Evolutionary conservation across 2,797 vertebrate genomes (phyloP).

Genomic region (Trachurus trachurus): DNA sequence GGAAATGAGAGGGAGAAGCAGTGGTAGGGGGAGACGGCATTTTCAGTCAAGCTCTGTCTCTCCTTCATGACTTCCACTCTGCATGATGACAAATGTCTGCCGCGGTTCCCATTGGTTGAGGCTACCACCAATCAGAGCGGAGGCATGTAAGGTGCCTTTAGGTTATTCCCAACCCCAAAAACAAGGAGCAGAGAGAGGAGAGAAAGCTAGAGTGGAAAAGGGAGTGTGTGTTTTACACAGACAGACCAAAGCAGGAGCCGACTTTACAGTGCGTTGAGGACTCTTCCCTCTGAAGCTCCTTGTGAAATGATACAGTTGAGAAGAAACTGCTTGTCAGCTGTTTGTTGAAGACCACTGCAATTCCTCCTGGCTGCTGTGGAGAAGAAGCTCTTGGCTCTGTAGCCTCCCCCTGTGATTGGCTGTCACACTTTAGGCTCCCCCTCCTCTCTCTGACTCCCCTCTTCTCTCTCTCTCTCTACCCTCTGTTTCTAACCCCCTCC

Average conservation of each 20-base stretch:
- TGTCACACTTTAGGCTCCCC: conserved; percentile 79
- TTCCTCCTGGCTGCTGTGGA: conserved; percentile 77
- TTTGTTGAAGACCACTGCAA: conserved; percentile 78
- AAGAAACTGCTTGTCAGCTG: conserved; percentile 77
- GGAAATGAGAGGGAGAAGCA: conserved; percentile 45
- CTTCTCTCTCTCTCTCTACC: conserved; percentile 53
- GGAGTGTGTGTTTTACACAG: conserved; percentile 61
- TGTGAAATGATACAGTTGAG: conserved; percentile 71
- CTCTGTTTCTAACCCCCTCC: conserved; percentile 62
- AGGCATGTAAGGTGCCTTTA: conserved; percentile 90
- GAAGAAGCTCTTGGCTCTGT: conserved; percentile 74
- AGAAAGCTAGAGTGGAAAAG: conserved; percentile 59
- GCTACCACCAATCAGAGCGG: conserved; percentile 85
- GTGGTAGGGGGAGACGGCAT: conserved; percentile 63
- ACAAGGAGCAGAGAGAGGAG: conserved; percentile 70
- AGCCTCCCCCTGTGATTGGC: conserved; percentile 76
- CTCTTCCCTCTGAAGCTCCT: conserved; percentile 60
- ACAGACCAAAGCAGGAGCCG: conserved; percentile 64
- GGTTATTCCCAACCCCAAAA: conserved; percentile 87
- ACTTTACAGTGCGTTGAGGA: conserved; percentile 70
- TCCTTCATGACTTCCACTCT: conserved; percentile 86
- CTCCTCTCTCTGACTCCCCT: conserved; percentile 66
- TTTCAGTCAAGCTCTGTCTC: conserved; percentile 79
- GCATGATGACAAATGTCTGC: conserved; percentile 87
- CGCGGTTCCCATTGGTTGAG: conserved; percentile 81